Conservation (phyloP, 2,113 vertebrate genomes). For the Boulengeromyrus knoepffleri region DNA sequence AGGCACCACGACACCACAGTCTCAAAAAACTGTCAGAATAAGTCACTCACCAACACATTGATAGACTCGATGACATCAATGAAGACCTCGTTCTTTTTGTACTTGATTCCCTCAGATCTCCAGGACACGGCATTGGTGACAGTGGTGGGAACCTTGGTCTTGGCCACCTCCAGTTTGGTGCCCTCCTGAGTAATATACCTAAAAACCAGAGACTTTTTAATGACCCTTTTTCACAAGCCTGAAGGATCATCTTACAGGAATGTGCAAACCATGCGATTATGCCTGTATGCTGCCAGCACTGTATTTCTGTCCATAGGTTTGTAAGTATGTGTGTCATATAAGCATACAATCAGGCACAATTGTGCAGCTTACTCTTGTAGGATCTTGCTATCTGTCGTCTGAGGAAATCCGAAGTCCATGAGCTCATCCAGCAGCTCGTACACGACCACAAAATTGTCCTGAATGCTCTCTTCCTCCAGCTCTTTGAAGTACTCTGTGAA, state of each 20-base stretch:
- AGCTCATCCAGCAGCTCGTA: slow-evolving; percentile 90
- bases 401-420: slow-evolving; percentile 94
- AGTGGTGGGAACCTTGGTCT: slow-evolving; percentile 75
- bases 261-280: no score
- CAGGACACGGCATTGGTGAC: slow-evolving; percentile 94
- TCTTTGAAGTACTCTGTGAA: slow-evolving; percentile 94
- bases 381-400: slow-evolving; percentile 93
- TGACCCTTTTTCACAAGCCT: neutral
- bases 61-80: slow-evolving; percentile 91
- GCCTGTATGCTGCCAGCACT: neutral
- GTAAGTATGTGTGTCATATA: neutral
- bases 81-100: slow-evolving; percentile 96
- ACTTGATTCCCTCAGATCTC: slow-evolving; percentile 86
- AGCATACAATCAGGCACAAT: neutral
- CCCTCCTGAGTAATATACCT: slow-evolving; percentile 92
- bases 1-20: neutral
- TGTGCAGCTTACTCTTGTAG: slow-evolving; percentile 77
- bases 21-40: neutral
- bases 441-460: slow-evolving; percentile 90
- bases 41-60: slow-evolving; percentile 76
- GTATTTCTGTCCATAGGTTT: neutral
- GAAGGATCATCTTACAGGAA: neutral
- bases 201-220: neutral
- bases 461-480: slow-evolving; percentile 89
- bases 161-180: slow-evolving; percentile 77